phyloP scores from a whole-genome alignment of 2,888 invertebrate genomes.

The Griposia aprilina region DNA sequence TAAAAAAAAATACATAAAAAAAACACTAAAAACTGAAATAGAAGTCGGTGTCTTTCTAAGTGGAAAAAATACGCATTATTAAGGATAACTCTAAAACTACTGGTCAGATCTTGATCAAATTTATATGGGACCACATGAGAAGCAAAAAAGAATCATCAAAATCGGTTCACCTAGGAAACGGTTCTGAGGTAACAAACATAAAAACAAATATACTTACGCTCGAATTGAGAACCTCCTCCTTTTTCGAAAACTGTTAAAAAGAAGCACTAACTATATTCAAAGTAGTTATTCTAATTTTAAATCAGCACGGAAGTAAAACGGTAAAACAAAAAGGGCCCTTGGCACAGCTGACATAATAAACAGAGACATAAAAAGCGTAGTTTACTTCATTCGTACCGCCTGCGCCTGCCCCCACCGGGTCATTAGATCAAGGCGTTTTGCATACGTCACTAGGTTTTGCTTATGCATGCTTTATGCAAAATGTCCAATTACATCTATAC shows the following conservation, averaged over 20 bases:
- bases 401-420: slow-evolving; percentile 23
- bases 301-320: slow-evolving; percentile 43
- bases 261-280: neutral
- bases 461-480: slow-evolving; percentile 3
- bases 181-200: too few relatives aligned
- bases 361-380: slow-evolving; percentile 36
- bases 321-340: slow-evolving; percentile 48
- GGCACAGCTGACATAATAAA: slow-evolving; percentile 45
- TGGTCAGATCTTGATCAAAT: too few relatives aligned
- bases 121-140: too few relatives aligned
- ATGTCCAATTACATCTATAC: slow-evolving; percentile 14
- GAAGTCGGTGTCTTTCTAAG: too few relatives aligned
- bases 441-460: slow-evolving; percentile 34
- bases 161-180: too few relatives aligned
- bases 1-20: too few relatives aligned
- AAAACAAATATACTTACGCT: too few relatives aligned
- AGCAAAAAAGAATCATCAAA: too few relatives aligned
- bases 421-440: slow-evolving; percentile 55
- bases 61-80: too few relatives aligned
- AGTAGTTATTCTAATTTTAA: slow-evolving; percentile 6
- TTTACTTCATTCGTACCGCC: neutral
- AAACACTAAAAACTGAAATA: neutral
- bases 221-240: too few relatives aligned
- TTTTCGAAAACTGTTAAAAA: neutral
- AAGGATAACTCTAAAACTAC: too few relatives aligned